A percentile compares a stretch with the other conserved stretches of the same genome.
These are phyloP conservation scores for Parauchenoglanis punctatus DNA, from an alignment of 2,797 vertebrate species.

Conservation along the genomic window DNA sequence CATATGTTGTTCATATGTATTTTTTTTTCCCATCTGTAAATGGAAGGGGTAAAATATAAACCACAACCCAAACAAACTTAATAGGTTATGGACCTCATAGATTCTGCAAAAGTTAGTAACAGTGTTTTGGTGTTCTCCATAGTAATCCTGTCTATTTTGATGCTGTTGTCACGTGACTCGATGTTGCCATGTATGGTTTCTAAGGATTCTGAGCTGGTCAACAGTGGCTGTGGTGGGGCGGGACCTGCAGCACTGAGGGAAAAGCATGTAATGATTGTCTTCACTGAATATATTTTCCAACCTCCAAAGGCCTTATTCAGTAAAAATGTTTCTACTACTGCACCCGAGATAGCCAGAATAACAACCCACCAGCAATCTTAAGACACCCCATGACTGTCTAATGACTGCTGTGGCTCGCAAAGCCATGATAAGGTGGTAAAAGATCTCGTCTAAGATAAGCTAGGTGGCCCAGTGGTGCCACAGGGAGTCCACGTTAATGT, in stretches of 20 bases:
- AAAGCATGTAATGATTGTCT: slow-evolving; percentile 17
- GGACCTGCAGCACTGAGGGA: neutral
- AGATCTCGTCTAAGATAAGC: neutral
- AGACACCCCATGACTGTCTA: slow-evolving; percentile 26
- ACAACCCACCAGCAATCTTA: slow-evolving; percentile 21
- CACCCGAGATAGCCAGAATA: slow-evolving; percentile 36
- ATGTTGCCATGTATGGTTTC: slow-evolving; percentile 32
- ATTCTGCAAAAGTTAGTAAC: neutral
- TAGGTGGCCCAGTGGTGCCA: neutral
- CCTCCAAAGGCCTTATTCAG: slow-evolving; percentile 32
- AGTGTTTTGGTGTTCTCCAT: slow-evolving; percentile 40
- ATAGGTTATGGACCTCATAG: neutral
- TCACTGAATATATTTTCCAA: slow-evolving; percentile 42
- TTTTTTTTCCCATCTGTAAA: neutral
- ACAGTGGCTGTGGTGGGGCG: slow-evolving; percentile 26
- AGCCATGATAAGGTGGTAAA: neutral
- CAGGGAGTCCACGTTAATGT: neutral
- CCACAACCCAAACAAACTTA: neutral
- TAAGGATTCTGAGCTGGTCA: slow-evolving; percentile 34
- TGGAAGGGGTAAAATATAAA: neutral
- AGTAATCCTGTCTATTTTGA: slow-evolving; percentile 32
- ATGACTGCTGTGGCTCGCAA: slow-evolving; percentile 15
- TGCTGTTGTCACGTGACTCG: slow-evolving; percentile 37
- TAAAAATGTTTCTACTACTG: slow-evolving; percentile 5
- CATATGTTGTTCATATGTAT: neutral